Base-by-base conservation (phyloP, 2,888 invertebrate genomes). In the Leptogaster cylindrica region DNA sequence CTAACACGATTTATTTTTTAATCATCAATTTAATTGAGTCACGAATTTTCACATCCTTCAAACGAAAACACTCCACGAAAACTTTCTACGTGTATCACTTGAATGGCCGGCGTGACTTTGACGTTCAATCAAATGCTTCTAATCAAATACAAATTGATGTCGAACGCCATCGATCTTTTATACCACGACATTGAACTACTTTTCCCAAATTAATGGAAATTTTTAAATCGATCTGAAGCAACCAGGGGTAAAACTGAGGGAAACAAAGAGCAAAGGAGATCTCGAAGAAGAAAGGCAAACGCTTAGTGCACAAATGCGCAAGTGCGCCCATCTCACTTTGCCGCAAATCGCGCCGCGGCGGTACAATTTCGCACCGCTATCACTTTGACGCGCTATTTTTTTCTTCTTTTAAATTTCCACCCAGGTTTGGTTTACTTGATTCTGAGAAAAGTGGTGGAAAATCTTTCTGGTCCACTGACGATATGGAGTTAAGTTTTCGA, bases 151-250 rank as follows among this genome's bases (percentile, higher is more conserved):
- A 55, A 55, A 31, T 64, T 28, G 6, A 10, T 18, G 5, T 33
- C 12, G 1, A 36, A 31, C 23, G 31, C 3, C 23, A 31, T 4
- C 12, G 3, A 31, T 20, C 33, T 64, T 48, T 64, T 48, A 44
- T 31, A 44, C 46, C n/a, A 20, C 63, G 48, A 48, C 63, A 64
- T 64, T 64, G 63, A 64, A 48, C 63, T 64, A 64, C 63, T 64
- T 64, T 64, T 46, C 18, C 63, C 28, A 28, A 31, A 33, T 61
- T 25, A 31, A 63, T 63, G 28, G 46, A 63, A 46, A 63, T 44
- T 28, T 28, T 14, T 46, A 46, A n/a, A 31, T 20, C 28, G 20
- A 8, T 28, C 7, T 20, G 8, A 46, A 39, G 28, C 16, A 33
- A 10, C 18, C 12, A 25, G 46, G 44, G 18, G 44, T 20, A 41